Evolutionary conservation across 2,113 vertebrate genomes (phyloP), one percentile per base, ranked within the genome.

Genomic region (Phrynosoma platyrhinos): DNA sequence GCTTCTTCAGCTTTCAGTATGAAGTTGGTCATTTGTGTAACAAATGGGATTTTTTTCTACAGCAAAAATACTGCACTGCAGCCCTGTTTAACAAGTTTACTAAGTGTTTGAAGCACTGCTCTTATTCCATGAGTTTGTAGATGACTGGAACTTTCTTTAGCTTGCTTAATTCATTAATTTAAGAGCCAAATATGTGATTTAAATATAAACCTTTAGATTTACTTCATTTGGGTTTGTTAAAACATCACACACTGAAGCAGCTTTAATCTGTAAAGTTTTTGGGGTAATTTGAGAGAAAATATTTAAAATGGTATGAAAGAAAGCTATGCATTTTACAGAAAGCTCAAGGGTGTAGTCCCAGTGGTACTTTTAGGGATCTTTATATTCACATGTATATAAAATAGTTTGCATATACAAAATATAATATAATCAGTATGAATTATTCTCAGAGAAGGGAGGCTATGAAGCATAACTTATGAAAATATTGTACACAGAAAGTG

Each of bases 381-480:
- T 94, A 94, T 93, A 95, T 96, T 95, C 93, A 77, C 81, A 90
- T 94, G 87, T 95, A 90, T 93, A 91, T 94, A 94, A 95, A 95
- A 94, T 95, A 88, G 78, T 92, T 96, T 94, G 84, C 89, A 76
- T 95, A 94, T 93, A 89, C 92, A 92, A 83, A 91, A 91, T 95
- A 92, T 94, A 94, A 92, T 93, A 92, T 92, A 89, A 93, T 95
- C 92, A 93, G 62, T 92, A 90, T 92, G 94, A 96, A 91, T 66
- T 92, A 92, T 85, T 94, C 93, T 95, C 92, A 91, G 86, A 91
- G 90, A 80, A 85, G 87, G 91, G 89, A 91, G 89, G 87, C 87
- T 91, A 86, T 91, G 90, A 93, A 94, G 90, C 85, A 55, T 94
- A 92, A 93, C 91, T 91, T 90, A 82, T 91, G 92, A 91, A 93